phyloP scores from a whole-genome alignment of 2,888 invertebrate genomes.

The Matsumyia berberina region DNA sequence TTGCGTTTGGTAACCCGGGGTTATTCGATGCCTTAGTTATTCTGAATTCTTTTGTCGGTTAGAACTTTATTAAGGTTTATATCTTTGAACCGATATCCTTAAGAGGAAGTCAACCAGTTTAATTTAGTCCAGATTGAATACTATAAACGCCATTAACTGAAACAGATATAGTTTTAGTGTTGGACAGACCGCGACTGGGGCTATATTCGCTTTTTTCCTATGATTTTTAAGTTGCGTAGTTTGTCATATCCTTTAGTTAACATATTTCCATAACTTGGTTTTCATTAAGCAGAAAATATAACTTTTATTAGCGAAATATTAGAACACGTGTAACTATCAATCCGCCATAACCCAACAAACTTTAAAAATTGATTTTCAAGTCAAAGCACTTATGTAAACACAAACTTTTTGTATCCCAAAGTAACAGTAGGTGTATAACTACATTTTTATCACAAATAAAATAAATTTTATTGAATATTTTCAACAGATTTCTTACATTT shows the following conservation, averaged over 20 bases:
- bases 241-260: background rate
- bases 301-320: constrained; percentile 27
- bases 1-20: background rate
- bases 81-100: constrained; percentile 80
- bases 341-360: constrained; percentile 71
- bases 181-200: constrained; percentile 50
- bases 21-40: too few species aligned
- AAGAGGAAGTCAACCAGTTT: constrained; percentile 79
- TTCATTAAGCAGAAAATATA: background rate
- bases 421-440: background rate
- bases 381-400: constrained; percentile 17
- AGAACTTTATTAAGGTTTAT: constrained; percentile 79
- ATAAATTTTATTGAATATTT: constrained; percentile 56
- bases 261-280: background rate
- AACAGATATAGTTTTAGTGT: constrained; percentile 74
- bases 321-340: constrained; percentile 66
- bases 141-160: constrained; percentile 73
- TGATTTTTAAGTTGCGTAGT: too few species aligned
- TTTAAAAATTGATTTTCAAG: constrained; percentile 20
- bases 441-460: constrained; percentile 25
- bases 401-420: background rate
- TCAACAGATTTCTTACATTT: constrained; percentile 81
- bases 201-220: background rate
- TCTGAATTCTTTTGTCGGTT: constrained; percentile 11
- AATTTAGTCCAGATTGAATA: constrained; percentile 80